Percentiles rank a stretch among this genome's conserved stretches.
Evolutionary conservation across 2,113 vertebrate genomes (phyloP).

Genomic region (Cavia aperea): DNA sequence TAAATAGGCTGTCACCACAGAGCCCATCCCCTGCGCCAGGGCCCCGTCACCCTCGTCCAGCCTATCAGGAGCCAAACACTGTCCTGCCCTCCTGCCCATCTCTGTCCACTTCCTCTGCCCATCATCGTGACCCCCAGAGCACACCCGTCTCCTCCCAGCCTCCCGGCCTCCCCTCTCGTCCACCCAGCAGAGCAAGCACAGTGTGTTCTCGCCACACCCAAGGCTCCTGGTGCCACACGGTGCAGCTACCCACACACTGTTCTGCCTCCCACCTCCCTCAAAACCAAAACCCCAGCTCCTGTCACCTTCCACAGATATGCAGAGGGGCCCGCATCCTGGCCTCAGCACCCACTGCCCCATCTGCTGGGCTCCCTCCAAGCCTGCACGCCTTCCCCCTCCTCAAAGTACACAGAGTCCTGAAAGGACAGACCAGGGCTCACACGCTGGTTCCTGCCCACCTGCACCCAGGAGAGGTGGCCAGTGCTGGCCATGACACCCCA

Average conservation of each 20-base stretch:
- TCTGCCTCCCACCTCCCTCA: not conserved
- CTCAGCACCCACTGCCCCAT: no score
- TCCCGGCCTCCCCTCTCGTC: not conserved
- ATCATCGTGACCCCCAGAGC: not conserved
- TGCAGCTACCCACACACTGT: not conserved
- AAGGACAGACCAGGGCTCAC: not conserved
- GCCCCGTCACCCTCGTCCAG: not conserved
- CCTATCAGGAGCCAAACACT: not conserved
- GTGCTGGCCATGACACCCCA: fast-evolving
- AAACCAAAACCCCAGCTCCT: not conserved
- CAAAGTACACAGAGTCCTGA: not conserved
- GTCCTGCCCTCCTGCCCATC: not conserved
- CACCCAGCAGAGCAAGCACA: not conserved
- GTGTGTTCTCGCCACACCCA: fast-evolving
- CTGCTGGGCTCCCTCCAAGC: no score
- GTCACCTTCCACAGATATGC: not conserved
- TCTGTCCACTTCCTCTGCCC: not conserved
- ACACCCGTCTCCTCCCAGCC: not conserved
- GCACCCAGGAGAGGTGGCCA: not conserved
- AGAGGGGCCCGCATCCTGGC: not conserved
- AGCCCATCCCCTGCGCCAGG: not conserved
- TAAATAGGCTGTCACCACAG: not conserved
- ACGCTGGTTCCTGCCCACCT: not conserved
- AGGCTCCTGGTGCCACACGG: not conserved
- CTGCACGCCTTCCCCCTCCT: not conserved